A percentile compares a stretch with the other conserved stretches of the same genome.
phyloP scores from a whole-genome alignment of 1,140 invertebrate genomes.

The Popillia japonica region DNA sequence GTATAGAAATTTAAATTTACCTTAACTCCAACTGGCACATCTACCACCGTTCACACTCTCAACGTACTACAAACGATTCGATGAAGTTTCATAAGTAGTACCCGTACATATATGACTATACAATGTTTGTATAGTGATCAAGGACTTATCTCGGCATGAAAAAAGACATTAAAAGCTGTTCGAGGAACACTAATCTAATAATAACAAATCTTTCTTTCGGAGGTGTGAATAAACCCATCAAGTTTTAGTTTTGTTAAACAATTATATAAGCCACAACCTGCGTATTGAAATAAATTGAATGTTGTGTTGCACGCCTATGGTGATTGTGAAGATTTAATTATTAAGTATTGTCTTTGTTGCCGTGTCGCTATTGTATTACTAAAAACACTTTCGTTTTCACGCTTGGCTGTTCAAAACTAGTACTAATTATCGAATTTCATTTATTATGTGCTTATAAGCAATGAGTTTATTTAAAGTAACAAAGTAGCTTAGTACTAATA shows the following conservation, averaged over 20 bases:
- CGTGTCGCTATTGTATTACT: neutral
- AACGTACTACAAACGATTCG: neutral
- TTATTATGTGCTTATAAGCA: no score
- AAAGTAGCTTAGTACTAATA: no score
- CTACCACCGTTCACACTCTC: neutral
- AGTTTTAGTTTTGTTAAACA: neutral
- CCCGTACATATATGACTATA: slow-evolving; percentile 6
- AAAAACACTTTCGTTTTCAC: neutral
- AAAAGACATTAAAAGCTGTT: slow-evolving; percentile 23
- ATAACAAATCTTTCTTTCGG: neutral
- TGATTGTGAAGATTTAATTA: neutral
- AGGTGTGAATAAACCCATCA: slow-evolving; percentile 13
- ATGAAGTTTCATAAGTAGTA: neutral
- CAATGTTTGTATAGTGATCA: slow-evolving; percentile 27
- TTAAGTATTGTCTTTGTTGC: neutral
- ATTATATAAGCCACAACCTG: neutral
- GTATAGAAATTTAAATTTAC: neutral
- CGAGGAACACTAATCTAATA: slow-evolving; percentile 33
- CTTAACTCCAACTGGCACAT: neutral
- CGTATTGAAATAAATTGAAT: slow-evolving; percentile 13
- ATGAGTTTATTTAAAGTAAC: no score
- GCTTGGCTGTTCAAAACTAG: no score
- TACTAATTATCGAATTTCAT: no score
- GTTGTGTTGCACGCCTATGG: neutral
- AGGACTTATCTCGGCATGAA: slow-evolving; percentile 23